phyloP scores from a whole-genome alignment of 2,113 vertebrate species.

The Motacilla alba region DNA sequence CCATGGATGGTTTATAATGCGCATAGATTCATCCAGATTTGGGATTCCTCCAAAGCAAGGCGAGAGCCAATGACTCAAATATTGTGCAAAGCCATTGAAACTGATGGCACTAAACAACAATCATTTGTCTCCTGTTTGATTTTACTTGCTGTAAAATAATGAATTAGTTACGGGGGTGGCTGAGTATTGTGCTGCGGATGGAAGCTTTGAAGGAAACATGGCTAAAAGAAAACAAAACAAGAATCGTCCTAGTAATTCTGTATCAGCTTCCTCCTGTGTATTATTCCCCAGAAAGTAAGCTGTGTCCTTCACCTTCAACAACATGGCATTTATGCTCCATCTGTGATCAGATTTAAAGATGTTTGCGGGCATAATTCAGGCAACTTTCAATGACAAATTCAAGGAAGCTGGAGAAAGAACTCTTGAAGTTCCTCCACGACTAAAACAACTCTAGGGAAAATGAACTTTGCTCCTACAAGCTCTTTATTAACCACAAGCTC shows the following conservation, averaged over 20 bases:
- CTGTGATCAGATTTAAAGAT: slow-evolving; percentile 51
- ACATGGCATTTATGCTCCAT: slow-evolving; percentile 45
- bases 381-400: not conserved
- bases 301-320: slow-evolving; percentile 49
- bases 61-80: slow-evolving; percentile 72
- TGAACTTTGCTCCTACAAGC: not conserved
- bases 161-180: slow-evolving; percentile 61
- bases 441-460: not conserved
- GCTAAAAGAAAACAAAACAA: slow-evolving; percentile 38
- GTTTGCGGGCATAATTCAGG: not conserved
- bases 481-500: not conserved
- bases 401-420: not conserved
- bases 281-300: slow-evolving; percentile 49
- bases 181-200: slow-evolving; percentile 30
- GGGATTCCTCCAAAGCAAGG: slow-evolving; percentile 73
- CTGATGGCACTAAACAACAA: slow-evolving; percentile 73
- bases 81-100: slow-evolving; percentile 75
- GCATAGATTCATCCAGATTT: slow-evolving; percentile 67
- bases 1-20: slow-evolving; percentile 68
- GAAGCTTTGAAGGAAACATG: slow-evolving; percentile 55
- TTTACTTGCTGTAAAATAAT: slow-evolving; percentile 68
- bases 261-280: slow-evolving; percentile 20
- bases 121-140: slow-evolving; percentile 73
- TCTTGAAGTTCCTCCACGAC: not conserved
- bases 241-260: slow-evolving; percentile 7